Base-by-base conservation (phyloP, 2,113 vertebrate genomes). In the Cyanistes caeruleus region DNA sequence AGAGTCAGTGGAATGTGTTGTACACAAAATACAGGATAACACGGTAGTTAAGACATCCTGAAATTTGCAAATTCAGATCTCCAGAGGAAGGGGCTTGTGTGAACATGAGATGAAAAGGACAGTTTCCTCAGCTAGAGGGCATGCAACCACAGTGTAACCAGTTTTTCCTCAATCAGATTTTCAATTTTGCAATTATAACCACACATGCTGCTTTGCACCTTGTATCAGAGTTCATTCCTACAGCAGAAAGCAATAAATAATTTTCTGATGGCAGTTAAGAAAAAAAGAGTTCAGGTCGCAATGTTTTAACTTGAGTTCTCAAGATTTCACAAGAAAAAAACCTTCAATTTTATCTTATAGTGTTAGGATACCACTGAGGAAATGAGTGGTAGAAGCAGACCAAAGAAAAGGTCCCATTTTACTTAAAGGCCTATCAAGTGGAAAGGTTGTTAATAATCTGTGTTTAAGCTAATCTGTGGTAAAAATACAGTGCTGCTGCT, bases 81-180 rank as follows among this genome's bases (percentile, higher is more conserved):
- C 37, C 1, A 2, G 46, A 49, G 21, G 39, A 31, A 56, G 27
- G 30, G 12, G 12, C 11, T 64, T 76, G 18, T 68, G 35, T 82
- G 56, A 82, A 28, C 25, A 7, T 7, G 30, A 55, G n/a, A 48
- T 68, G 53, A 85, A 88, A 83, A 77, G 82, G 49, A 52, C 46
- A 52, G 69, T 62, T 88, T 76, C 46, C 52, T 85, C 90, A 90
- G 85, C 82, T 90, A 83, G 58, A 88, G 83, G 88, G 76, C 75
- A 80, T 70, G 44, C 46, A 86, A 80, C 59, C 76, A 59, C 88
- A 90, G 67, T 65, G 60, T 53, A 58, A 49, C 51, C 23, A 30
- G 15, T 10, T 46, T 83, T 64, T 49, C 15, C 18, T n/a, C 58
- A 55, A 31, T 22, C n/a, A 21, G 12, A 8, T 59, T 52, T 65